Evolutionary conservation across 2,797 vertebrate species (phyloP).

Genomic region (Enteromius treurensis): DNA sequence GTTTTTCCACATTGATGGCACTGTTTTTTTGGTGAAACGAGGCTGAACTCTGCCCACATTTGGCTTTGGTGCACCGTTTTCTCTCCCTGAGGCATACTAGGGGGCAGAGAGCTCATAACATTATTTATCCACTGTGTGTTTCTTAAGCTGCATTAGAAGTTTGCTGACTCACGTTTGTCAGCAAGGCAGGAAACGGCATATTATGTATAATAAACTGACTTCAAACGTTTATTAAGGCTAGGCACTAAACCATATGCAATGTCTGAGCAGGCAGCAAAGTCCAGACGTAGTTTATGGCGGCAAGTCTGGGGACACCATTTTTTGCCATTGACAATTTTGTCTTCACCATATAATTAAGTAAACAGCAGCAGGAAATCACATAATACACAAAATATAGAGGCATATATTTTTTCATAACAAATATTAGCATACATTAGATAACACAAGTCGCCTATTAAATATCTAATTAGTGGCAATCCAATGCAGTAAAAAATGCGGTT

Average conservation of each 20-base stretch:
- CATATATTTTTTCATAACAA: background rate
- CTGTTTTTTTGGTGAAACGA: constrained; percentile 70
- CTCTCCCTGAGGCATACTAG: constrained; percentile 68
- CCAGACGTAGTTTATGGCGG: background rate
- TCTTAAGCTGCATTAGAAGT: constrained; percentile 21
- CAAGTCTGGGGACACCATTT: background rate
- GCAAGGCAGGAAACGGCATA: constrained; percentile 12
- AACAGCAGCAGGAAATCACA: background rate
- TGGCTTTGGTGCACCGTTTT: constrained; percentile 67
- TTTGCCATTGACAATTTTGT: background rate
- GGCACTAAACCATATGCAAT: constrained; percentile 9
- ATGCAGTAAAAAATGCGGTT: background rate
- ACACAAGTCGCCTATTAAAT: background rate
- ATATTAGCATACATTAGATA: background rate
- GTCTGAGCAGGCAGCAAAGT: background rate
- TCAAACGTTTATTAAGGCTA: constrained; percentile 32
- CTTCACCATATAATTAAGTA: background rate
- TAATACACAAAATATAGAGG: background rate
- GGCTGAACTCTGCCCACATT: constrained; percentile 77
- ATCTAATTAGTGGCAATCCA: background rate
- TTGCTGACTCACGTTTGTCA: constrained; percentile 18
- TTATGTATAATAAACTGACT: constrained; percentile 31
- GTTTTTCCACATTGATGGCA: constrained; percentile 64
- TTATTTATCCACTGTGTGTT: constrained; percentile 36
- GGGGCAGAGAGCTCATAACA: constrained; percentile 62